phyloP scores from a whole-genome alignment of 2,113 vertebrate species.

The Meriones unguiculatus region DNA sequence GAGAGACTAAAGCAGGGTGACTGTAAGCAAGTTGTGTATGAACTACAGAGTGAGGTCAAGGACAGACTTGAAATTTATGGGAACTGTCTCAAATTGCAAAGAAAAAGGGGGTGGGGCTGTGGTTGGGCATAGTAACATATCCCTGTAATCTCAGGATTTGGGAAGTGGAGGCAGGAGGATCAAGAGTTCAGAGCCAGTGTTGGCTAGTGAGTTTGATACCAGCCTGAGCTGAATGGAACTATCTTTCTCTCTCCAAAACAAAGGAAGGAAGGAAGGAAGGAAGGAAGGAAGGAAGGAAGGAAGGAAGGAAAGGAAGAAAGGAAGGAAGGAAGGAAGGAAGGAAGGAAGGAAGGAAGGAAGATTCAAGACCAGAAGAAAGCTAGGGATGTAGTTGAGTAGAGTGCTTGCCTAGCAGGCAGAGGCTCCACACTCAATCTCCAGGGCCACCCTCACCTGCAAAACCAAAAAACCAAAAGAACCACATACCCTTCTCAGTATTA shows the following conservation, averaged over 20 bases:
- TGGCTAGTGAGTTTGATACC: neutral
- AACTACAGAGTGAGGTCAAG: neutral
- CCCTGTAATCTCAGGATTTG: neutral
- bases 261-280: too few relatives aligned
- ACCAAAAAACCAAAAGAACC: neutral
- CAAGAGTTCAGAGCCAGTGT: neutral
- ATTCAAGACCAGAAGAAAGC: neutral
- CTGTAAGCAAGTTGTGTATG: neutral
- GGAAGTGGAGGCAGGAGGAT: neutral
- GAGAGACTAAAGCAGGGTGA: neutral
- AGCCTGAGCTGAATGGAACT: neutral
- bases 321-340: too few relatives aligned
- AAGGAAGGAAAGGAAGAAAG: too few relatives aligned
- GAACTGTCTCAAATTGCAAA: neutral
- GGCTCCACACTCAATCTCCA: neutral
- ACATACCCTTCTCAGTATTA: neutral
- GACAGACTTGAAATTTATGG: neutral
- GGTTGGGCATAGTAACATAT: neutral
- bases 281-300: too few relatives aligned
- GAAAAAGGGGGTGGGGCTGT: neutral
- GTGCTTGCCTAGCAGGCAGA: neutral
- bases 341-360: too few relatives aligned
- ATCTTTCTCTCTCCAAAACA: too few relatives aligned
- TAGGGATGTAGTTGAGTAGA: neutral
- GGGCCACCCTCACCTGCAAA: neutral